Evolutionary conservation across 2,888 invertebrate species (phyloP).

Genomic region (Drosophila hamatofila): DNA sequence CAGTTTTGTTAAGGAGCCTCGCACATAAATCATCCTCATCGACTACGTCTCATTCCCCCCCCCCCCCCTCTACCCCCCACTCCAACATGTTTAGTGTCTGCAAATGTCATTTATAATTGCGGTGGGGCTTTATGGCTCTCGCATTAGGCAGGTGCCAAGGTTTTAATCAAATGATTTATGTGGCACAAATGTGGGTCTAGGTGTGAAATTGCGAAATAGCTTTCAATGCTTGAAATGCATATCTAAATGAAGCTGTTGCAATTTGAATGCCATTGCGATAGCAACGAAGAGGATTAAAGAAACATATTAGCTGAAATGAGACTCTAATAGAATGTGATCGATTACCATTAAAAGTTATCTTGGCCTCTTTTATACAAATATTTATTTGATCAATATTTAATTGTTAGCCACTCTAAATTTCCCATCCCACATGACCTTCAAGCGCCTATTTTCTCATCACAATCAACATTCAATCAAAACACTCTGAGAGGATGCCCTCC

Average conservation of each 20-base stretch:
- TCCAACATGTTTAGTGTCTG: conserved; percentile 54
- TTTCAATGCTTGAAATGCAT: conserved; percentile 9
- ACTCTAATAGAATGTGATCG: not conserved
- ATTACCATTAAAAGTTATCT: not conserved
- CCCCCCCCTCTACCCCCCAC: not conserved
- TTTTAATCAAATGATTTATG: conserved; percentile 62
- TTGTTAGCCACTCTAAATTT: not conserved
- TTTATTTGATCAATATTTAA: not conserved
- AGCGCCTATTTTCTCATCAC: not conserved
- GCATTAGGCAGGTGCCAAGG: conserved; percentile 34
- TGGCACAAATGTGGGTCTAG: conserved; percentile 22
- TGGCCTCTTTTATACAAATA: not conserved
- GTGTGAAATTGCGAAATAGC: conserved; percentile 24
- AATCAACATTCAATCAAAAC: conserved; percentile 23
- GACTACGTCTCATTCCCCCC: not conserved
- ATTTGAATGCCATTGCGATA: conserved; percentile 2
- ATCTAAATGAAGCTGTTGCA: conserved; percentile 9
- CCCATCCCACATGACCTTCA: not conserved
- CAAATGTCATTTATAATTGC: conserved; percentile 68
- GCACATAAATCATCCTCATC: conserved; percentile 66
- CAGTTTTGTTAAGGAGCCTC: conserved; percentile 68
- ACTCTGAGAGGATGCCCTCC: conserved; percentile 7
- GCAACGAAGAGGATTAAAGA: not conserved
- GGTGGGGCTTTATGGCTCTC: conserved; percentile 24
- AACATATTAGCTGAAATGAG: not conserved